Evolutionary conservation across 1,140 invertebrate genomes (phyloP), one percentile per base, ranked within the genome.

Genomic region (Listronotus oregonensis): DNA sequence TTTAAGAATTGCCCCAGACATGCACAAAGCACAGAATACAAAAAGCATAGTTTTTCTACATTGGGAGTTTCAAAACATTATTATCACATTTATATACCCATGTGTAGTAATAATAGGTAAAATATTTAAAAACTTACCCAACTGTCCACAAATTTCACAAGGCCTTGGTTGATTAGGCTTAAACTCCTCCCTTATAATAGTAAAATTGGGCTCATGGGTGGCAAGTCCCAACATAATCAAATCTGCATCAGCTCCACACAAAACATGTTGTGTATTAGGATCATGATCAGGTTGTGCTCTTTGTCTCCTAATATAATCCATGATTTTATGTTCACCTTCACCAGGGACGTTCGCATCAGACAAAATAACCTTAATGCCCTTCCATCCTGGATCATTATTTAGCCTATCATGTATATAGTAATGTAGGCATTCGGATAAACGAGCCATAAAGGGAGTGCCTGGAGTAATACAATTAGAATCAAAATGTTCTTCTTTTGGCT

Each of bases 391-490:
- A 81, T 99, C 93, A 80, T 85, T 97, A 76, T 97, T 98, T 63
- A 99, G 82, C 73, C 92, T 83, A 65, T 98, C 91, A 81, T 98
- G 95, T 73, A 99, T 89, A 75, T 98, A 99, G 80, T 96, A 99
- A 80, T 98, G 90, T 27, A 99, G 83, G 80, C 96, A 98, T 64
- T 90, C 86, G 60, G 96, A 96, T 64, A 99, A 84, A 64, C 94
- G 82, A 74, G 94, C 93, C 97, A 99, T 99, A 76, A 99, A 99
- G 12, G 95, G 96, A 27, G 96, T 99, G 27, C 97, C 97, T 6
- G 97, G 97, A 14, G 97, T 99, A 73, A 99, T 99, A 78, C 97
- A 99, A 80, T 99, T 99, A 56, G 94, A 97, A 79, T 99, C 97
- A 82, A 99, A 99, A 82, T 98, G 94, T 42, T 91, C 90, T 71